Conservation (phyloP, 2,113 vertebrate genomes). For the Cricetomys ansorgei region DNA sequence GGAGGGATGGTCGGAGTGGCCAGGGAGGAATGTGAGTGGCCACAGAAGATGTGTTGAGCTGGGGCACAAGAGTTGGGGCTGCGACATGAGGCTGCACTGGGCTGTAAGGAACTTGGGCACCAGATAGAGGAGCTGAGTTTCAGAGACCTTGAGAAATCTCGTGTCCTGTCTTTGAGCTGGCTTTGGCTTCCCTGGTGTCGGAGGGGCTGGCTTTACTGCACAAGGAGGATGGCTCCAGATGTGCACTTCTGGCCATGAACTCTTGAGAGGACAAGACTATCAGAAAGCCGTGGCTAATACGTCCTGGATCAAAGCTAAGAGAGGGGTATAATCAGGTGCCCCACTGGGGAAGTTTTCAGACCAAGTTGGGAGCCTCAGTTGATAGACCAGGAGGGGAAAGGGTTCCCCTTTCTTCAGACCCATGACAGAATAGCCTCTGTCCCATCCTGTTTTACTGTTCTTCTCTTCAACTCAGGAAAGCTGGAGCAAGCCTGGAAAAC, state of each 20-base stretch:
- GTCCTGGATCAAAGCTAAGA: neutral
- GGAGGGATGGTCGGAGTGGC: fast-evolving
- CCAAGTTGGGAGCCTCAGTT: neutral
- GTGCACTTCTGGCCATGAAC: neutral
- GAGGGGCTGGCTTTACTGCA: neutral
- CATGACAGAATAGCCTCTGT: neutral
- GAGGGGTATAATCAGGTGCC: neutral
- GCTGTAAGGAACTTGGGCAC: neutral
- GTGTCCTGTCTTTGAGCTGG: neutral
- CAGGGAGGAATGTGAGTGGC: neutral
- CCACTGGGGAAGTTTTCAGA: neutral
- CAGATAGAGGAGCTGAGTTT: neutral
- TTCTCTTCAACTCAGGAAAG: neutral
- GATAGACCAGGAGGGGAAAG: neutral
- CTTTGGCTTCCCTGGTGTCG: neutral
- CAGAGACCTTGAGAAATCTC: neutral
- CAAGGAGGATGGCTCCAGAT: neutral
- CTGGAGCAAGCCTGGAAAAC: neutral
- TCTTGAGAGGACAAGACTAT: neutral
- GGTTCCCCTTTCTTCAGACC: fast-evolving
- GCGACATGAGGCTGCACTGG: fast-evolving
- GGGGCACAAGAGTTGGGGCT: neutral
- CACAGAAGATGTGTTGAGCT: neutral
- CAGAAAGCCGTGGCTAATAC: neutral
- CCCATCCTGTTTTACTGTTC: too few relatives aligned